phyloP scores from a whole-genome alignment of 2,797 vertebrate genomes.

The Ctenochaetus hawaiiensis region DNA sequence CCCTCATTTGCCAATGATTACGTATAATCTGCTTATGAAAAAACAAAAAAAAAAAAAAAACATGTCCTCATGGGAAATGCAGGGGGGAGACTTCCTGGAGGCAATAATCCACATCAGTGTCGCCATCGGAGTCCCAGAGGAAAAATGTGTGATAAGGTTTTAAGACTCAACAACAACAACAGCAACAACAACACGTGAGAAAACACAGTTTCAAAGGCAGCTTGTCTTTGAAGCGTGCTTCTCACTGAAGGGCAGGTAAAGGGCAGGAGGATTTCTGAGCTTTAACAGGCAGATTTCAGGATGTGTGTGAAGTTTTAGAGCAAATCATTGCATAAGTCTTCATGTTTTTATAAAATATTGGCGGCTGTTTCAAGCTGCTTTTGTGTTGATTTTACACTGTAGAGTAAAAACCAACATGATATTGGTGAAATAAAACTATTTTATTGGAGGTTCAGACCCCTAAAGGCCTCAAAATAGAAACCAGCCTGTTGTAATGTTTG shows the following conservation, averaged over 20 bases:
- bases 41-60: slow-evolving; percentile 10
- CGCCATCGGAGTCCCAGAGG: slow-evolving; percentile 54
- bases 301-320: slow-evolving; percentile 7
- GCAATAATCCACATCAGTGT: slow-evolving; percentile 68
- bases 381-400: not conserved
- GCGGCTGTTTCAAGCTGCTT: not conserved
- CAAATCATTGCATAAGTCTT: not conserved
- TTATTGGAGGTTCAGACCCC: not conserved
- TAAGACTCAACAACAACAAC: slow-evolving; percentile 39
- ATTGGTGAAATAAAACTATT: not conserved
- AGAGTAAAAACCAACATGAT: slow-evolving; percentile 12
- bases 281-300: slow-evolving; percentile 4
- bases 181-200: slow-evolving; percentile 31
- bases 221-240: slow-evolving; percentile 45
- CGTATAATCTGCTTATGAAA: slow-evolving; percentile 62
- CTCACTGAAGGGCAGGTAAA: slow-evolving; percentile 46
- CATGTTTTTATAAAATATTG: slow-evolving; percentile 1
- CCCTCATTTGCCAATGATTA: slow-evolving; percentile 37
- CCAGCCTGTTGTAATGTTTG: slow-evolving; percentile 16
- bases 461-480: not conserved
- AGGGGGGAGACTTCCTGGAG: slow-evolving; percentile 52
- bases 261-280: slow-evolving; percentile 23
- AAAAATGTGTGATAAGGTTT: slow-evolving; percentile 55
- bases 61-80: slow-evolving; percentile 37
- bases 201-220: slow-evolving; percentile 20